Base-by-base conservation (phyloP, 1,140 invertebrate species). In the Coenobita brevimanus region DNA sequence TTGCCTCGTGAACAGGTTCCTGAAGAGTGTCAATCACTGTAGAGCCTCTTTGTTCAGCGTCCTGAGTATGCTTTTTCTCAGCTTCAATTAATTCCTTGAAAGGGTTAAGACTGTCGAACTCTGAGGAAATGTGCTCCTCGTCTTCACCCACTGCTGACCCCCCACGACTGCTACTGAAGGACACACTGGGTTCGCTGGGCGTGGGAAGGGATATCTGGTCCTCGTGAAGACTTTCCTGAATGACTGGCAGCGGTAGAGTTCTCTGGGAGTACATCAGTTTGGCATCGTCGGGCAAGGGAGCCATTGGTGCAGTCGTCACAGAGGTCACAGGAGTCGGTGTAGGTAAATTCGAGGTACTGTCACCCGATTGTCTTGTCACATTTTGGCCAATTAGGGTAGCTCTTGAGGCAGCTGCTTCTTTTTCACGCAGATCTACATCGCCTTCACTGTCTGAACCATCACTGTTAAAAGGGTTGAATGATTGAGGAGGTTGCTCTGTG, bases 91-190 rank as follows among this genome's bases (percentile, higher is more conserved):
- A 54, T 43, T 78, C 89, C 60, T 87, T 67, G 71, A 88, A 89
- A 0, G 83, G 82, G 57, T 90, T 90, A 79, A 86, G 86, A 82
- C 89, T 90, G 46, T 90, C 89, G 43, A 89, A 90, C 15, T 89
- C 57, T 3, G 89, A 90, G 1, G 76, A 60, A 6, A 81, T n/a
- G 41, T 81, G 80, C 46, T 89, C 69, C 54, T 82, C 82, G 1
- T 79, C 75, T 43, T 46, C 54, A 54, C 62, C 46, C 13, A 87
- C 60, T 33, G 82, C 75, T 24, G 81, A 36, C 13, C 71, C 76
- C 71, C 82, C 75, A 36, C 36, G n/a, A 57, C 85, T 90, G 54
- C 46, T 62, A 38, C 62, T 27, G 43, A 64, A 75, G 73, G 62
- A 21, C 10, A 30, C n/a, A 3, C 54, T 78, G 0, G 86, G 80